Percentiles rank a stretch among this genome's conserved stretches.
Conservation (phyloP, 1,140 invertebrate genomes). For the Nilaparvata lugens region DNA sequence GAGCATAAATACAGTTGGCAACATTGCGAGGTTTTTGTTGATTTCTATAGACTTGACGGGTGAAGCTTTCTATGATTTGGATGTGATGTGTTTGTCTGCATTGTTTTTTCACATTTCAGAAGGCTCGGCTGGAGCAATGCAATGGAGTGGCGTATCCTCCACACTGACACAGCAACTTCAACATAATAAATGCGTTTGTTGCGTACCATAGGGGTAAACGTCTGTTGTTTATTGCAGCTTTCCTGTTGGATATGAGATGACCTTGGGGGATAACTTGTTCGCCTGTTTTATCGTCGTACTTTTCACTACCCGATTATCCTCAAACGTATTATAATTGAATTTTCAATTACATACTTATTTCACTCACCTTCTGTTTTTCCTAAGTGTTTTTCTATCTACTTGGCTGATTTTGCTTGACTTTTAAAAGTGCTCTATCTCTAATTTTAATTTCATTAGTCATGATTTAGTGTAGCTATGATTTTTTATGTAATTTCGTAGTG, state of each 20-base stretch:
- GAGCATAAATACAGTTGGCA: not conserved
- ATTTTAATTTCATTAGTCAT: constrained; percentile 4
- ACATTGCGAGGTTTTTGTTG: not conserved
- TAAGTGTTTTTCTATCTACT: constrained; percentile 6
- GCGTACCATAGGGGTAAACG: constrained; percentile 1
- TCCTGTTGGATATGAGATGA: constrained; percentile 5
- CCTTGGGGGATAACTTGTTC: not conserved
- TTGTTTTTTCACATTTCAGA: constrained; percentile 4
- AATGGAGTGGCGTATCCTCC: not conserved
- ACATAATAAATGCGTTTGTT: constrained; percentile 1
- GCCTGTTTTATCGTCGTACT: constrained; percentile 2
- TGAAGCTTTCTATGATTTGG: not conserved
- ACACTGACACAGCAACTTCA: not conserved
- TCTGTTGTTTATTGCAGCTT: constrained; percentile 4
- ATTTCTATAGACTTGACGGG: not conserved
- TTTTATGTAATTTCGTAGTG: constrained; percentile 2
- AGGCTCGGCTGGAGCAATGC: not conserved
- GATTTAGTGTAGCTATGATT: constrained; percentile 3
- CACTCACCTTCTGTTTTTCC: constrained; percentile 3
- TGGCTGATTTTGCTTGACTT: constrained; percentile 5
- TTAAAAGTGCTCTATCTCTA: constrained; percentile 2
- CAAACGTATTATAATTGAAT: constrained; percentile 1
- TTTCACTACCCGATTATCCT: constrained; percentile 2
- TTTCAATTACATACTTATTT: constrained; percentile 3
- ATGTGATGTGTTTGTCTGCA: not conserved